These are phyloP conservation scores for Cremastobaeus sp. DNA, from an alignment of 2,888 invertebrate genomes.

Conservation along the genomic window DNA sequence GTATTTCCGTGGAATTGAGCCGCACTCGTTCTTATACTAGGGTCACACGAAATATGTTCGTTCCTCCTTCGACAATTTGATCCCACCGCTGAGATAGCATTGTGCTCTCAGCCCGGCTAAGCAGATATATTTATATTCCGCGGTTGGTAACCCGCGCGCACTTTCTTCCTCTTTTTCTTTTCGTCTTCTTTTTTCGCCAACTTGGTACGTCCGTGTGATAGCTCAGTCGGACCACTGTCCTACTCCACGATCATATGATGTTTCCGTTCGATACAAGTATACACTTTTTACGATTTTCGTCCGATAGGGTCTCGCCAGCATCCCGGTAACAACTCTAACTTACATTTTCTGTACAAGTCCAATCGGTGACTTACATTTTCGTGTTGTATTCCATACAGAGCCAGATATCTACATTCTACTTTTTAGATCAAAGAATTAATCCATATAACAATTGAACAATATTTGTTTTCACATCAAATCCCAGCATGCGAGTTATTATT, in stretches of 20 bases:
- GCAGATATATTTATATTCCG: constrained; percentile 73
- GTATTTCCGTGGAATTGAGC: constrained; percentile 75
- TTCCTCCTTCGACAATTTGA: constrained; percentile 76
- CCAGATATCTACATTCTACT: constrained; percentile 12
- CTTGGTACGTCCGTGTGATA: constrained; percentile 34
- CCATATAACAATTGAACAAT: no score
- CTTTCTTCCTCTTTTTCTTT: constrained; percentile 13
- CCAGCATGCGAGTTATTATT: neutral
- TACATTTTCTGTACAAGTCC: constrained; percentile 30
- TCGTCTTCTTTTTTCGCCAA: constrained; percentile 1
- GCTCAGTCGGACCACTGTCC: constrained; percentile 56
- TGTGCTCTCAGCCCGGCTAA: constrained; percentile 68
- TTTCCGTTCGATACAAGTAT: constrained; percentile 44
- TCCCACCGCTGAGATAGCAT: constrained; percentile 74
- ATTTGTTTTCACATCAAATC: neutral
- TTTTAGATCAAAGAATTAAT: neutral
- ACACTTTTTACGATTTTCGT: constrained; percentile 49
- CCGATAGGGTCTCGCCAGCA: constrained; percentile 28
- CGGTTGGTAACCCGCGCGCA: constrained; percentile 59
- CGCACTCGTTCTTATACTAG: constrained; percentile 68
- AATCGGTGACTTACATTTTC: constrained; percentile 35
- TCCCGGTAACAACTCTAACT: constrained; percentile 30
- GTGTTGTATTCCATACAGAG: constrained; percentile 4
- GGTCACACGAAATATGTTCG: constrained; percentile 76
- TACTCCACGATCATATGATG: constrained; percentile 51